These are phyloP conservation scores for Dicyrtoma fusca DNA, from an alignment of 2,888 invertebrate species.

Conservation along the genomic window DNA sequence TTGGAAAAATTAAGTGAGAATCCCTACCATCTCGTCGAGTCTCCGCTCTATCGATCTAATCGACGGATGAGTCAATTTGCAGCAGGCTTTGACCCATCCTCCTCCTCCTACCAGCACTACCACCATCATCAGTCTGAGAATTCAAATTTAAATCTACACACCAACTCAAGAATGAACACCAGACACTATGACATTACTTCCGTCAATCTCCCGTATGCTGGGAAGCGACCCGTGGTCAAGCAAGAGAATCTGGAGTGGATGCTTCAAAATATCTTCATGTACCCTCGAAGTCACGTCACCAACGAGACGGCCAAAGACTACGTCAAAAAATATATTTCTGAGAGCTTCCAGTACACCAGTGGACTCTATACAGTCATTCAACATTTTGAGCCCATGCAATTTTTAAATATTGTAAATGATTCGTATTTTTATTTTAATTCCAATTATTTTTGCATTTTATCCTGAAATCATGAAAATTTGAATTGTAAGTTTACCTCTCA, in stretches of 20 bases:
- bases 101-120: not conserved
- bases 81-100: not conserved
- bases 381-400: conserved; percentile 56
- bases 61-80: conserved; percentile 8
- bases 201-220: conserved; percentile 22
- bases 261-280: conserved; percentile 56
- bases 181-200: conserved; percentile 45
- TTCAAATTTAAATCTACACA: conserved; percentile 36
- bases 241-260: conserved; percentile 56
- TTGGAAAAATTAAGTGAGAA: conserved; percentile 15
- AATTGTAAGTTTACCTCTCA: not conserved
- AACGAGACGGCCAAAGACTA: conserved; percentile 56
- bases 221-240: conserved; percentile 46
- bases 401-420: conserved; percentile 53
- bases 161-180: conserved; percentile 42
- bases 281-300: conserved; percentile 55
- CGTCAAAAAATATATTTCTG: conserved; percentile 54
- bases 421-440: not conserved
- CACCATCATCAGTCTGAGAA: not conserved
- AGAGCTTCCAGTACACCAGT: conserved; percentile 52
- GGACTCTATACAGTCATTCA: conserved; percentile 54
- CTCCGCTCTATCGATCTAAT: conserved; percentile 6
- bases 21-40: not conserved
- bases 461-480: not conserved
- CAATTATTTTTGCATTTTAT: not conserved